Conservation (phyloP, 2,888 invertebrate species). For the Rhopalosiphum nymphaeae region DNA sequence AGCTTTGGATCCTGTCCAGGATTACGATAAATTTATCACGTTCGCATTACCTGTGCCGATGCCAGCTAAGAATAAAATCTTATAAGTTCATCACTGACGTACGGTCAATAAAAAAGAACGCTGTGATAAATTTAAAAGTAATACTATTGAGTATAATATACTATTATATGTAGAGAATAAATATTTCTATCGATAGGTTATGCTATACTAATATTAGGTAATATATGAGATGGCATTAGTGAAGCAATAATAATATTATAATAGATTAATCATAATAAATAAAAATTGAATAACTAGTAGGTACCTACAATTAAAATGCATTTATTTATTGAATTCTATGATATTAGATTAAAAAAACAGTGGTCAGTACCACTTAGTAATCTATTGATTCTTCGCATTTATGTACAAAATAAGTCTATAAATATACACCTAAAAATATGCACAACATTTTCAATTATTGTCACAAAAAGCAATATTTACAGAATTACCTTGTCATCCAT, state of each 20-base stretch:
- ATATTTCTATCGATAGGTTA: background rate
- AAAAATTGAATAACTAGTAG: background rate
- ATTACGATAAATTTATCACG: conserved; percentile 63
- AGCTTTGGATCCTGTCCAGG: conserved; percentile 58
- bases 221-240: background rate
- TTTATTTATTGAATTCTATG: background rate
- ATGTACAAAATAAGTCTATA: background rate
- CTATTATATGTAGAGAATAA: background rate
- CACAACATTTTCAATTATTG: background rate
- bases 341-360: background rate
- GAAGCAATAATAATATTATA: background rate
- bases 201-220: background rate
- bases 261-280: background rate
- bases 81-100: conserved; percentile 50
- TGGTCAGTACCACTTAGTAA: background rate
- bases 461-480: background rate
- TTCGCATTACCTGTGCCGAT: conserved; percentile 53
- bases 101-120: conserved; percentile 11
- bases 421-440: background rate
- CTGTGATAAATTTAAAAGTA: conserved; percentile 30
- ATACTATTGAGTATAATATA: conserved; percentile 1
- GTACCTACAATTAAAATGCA: background rate
- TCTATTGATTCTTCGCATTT: background rate
- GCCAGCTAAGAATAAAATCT: conserved; percentile 51
- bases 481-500: background rate